phyloP scores from a whole-genome alignment of 2,888 invertebrate genomes.

The Acheta domesticus region DNA sequence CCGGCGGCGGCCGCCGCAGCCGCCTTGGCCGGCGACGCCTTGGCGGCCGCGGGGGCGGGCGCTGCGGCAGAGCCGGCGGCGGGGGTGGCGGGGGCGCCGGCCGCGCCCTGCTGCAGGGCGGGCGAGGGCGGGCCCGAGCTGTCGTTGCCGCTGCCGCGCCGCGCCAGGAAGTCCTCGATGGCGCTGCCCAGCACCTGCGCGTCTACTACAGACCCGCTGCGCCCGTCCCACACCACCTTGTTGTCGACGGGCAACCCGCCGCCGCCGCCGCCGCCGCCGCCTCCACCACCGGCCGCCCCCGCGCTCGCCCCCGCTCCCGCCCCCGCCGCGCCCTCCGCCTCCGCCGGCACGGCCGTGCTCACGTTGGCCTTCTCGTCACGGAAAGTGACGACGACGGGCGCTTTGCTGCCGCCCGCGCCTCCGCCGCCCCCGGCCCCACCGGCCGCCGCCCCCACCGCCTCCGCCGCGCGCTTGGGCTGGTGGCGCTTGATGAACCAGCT shows the following conservation, averaged over 20 bases:
- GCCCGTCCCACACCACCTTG: constrained; percentile 70
- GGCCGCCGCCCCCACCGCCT: no score
- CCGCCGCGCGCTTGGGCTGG: constrained; percentile 43
- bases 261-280: constrained; percentile 42
- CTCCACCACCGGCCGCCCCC: constrained; percentile 41
- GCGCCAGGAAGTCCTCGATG: constrained; percentile 72
- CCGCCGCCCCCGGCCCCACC: no score
- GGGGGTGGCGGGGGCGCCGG: not conserved
- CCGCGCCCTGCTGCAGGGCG: not conserved
- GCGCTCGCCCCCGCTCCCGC: constrained; percentile 33
- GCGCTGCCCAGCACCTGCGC: constrained; percentile 78
- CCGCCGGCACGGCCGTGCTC: constrained; percentile 27
- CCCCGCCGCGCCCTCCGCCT: not conserved
- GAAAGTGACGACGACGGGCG: constrained; percentile 40
- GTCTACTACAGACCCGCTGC: constrained; percentile 74
- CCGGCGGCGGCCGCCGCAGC: constrained; percentile 38
- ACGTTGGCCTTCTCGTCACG: constrained; percentile 49
- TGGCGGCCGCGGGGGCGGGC: constrained; percentile 44
- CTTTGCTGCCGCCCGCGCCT: no score
- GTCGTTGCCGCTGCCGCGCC: constrained; percentile 56
- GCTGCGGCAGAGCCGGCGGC: not conserved
- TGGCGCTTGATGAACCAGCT: constrained; percentile 71
- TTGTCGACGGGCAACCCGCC: constrained; percentile 43
- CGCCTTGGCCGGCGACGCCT: constrained; percentile 39
- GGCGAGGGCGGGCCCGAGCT: constrained; percentile 39